A percentile compares a stretch with the other conserved stretches of the same genome.
phyloP scores from a whole-genome alignment of 2,113 vertebrate genomes.

The Heliornis fulica region DNA sequence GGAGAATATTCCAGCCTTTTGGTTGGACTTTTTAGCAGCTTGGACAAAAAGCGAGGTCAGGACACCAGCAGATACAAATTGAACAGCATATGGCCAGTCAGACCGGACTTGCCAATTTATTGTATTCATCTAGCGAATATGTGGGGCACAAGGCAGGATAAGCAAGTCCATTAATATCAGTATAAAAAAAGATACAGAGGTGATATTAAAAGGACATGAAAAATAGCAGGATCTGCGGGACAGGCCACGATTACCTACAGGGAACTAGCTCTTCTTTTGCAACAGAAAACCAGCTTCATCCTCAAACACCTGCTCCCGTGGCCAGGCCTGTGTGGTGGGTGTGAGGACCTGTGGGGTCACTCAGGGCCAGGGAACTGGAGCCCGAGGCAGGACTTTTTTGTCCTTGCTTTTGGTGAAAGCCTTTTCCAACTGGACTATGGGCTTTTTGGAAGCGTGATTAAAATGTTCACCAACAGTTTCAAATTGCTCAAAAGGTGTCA shows the following conservation, averaged over 20 bases:
- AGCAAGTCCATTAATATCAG: background rate
- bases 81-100: slow-evolving; percentile 31
- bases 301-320: accelerated
- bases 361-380: background rate
- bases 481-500: background rate
- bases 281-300: background rate
- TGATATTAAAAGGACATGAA: background rate
- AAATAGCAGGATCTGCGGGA: background rate
- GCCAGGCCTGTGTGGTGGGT: background rate
- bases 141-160: background rate
- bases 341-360: background rate
- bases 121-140: background rate
- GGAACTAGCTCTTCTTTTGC: background rate
- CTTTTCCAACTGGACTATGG: background rate
- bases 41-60: slow-evolving; percentile 10
- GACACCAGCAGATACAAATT: slow-evolving; percentile 37
- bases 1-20: slow-evolving; percentile 1
- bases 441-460: background rate
- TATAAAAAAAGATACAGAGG: background rate
- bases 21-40: background rate
- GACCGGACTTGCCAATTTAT: background rate
- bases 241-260: background rate
- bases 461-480: background rate
- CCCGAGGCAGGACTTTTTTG: background rate
- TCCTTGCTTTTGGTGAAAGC: background rate